Percentiles rank a stretch among this genome's conserved stretches.
These are phyloP conservation scores for Bombus soroeensis DNA, from an alignment of 1,140 invertebrate species.

Conservation along the genomic window DNA sequence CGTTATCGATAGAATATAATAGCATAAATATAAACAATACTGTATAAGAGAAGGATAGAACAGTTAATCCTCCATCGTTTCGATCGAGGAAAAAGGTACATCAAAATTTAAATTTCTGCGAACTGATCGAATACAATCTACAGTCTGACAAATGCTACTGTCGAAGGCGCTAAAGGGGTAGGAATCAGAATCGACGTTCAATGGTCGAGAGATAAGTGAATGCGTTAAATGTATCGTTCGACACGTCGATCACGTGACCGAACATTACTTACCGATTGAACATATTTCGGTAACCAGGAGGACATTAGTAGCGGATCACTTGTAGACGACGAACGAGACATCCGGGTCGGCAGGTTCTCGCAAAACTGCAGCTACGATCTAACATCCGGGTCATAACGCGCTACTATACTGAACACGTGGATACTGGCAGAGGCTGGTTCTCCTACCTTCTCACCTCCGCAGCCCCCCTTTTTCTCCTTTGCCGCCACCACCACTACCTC, in stretches of 20 bases:
- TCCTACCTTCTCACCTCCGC: constrained; percentile 71
- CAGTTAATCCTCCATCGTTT: neutral
- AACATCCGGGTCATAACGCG: constrained; percentile 84
- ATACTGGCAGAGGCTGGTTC: constrained; percentile 80
- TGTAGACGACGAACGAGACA: constrained; percentile 78
- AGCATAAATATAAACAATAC: too few species aligned
- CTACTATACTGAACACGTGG: constrained; percentile 83
- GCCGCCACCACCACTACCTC: constrained; percentile 52
- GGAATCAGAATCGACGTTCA: constrained; percentile 24
- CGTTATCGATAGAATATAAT: neutral
- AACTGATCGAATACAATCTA: neutral
- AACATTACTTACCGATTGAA: constrained; percentile 82
- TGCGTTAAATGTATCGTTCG: constrained; percentile 24
- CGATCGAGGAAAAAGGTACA: too few species aligned
- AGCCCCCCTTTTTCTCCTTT: constrained; percentile 60
- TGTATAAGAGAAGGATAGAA: too few species aligned
- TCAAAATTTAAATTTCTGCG: neutral
- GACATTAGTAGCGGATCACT: constrained; percentile 80
- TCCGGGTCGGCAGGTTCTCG: constrained; percentile 82
- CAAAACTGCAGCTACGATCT: constrained; percentile 83
- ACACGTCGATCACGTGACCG: constrained; percentile 1
- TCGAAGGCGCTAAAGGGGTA: constrained; percentile 35
- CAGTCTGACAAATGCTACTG: too few species aligned
- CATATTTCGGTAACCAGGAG: constrained; percentile 81
- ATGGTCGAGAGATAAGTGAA: constrained; percentile 84